Evolutionary conservation across 2,797 vertebrate species (phyloP).

Genomic region (Poecilia picta): DNA sequence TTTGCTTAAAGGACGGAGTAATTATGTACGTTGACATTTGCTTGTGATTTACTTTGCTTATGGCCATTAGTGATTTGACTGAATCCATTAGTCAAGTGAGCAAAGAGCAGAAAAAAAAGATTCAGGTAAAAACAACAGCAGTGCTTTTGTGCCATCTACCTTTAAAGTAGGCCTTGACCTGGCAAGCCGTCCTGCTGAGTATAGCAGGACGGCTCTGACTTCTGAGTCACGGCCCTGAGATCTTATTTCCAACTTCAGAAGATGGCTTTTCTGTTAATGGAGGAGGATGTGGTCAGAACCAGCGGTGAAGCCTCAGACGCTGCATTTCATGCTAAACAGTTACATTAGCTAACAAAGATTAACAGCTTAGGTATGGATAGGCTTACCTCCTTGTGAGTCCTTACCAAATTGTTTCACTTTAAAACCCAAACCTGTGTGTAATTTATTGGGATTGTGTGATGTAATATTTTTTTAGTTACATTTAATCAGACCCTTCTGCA

Average conservation of each 20-base stretch:
- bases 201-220: neutral
- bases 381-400: neutral
- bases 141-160: neutral
- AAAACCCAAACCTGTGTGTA: neutral
- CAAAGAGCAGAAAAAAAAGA: neutral
- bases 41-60: neutral
- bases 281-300: conserved; percentile 5
- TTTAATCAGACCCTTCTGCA: neutral
- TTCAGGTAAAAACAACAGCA: neutral
- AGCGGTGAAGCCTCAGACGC: neutral
- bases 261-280: neutral
- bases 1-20: neutral
- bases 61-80: neutral
- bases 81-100: neutral
- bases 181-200: neutral
- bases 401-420: neutral
- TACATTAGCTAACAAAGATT: neutral
- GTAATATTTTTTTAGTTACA: accelerated
- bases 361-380: no score
- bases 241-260: conserved; percentile 3
- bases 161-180: conserved; percentile 18
- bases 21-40: neutral
- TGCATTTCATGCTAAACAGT: neutral
- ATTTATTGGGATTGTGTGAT: neutral
- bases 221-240: neutral